phyloP scores from a whole-genome alignment of 2,113 vertebrate genomes.

The Anoura caudifer region DNA sequence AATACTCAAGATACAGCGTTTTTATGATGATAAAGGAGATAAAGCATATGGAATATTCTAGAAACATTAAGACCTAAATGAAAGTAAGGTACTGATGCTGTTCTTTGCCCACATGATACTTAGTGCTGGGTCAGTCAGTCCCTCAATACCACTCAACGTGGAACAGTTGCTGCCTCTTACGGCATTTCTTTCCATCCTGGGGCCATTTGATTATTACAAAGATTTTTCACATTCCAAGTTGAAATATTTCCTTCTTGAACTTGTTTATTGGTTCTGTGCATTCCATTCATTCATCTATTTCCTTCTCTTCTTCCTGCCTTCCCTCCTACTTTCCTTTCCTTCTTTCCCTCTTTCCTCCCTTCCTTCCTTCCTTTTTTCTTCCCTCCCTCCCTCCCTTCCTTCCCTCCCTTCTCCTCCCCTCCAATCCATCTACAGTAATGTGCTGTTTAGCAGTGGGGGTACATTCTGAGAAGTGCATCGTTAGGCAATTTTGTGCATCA shows the following conservation, averaged over 20 bases:
- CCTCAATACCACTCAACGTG: not conserved
- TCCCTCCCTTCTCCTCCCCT: not conserved
- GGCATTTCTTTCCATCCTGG: not conserved
- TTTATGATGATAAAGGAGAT: not conserved
- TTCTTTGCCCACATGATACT: accelerated
- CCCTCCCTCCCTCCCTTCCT: too few relatives aligned
- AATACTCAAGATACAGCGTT: not conserved
- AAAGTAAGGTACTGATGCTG: not conserved
- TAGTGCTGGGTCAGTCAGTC: not conserved
- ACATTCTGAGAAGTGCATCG: not conserved
- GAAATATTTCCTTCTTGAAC: not conserved
- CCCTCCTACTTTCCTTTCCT: too few relatives aligned
- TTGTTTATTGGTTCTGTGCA: not conserved
- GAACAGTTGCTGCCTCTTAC: too few relatives aligned
- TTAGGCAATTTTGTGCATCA: not conserved
- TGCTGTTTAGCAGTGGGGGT: not conserved
- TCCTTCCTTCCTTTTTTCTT: accelerated
- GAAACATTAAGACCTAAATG: not conserved
- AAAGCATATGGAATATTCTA: not conserved
- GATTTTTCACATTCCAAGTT: not conserved
- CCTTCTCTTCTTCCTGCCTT: too few relatives aligned
- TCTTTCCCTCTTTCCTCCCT: too few relatives aligned
- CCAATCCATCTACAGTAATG: too few relatives aligned
- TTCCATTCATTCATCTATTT: not conserved
- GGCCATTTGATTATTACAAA: not conserved